These are phyloP conservation scores for Rotaria sp. DNA, from an alignment of 2,888 invertebrate genomes.

Conservation along the genomic window DNA sequence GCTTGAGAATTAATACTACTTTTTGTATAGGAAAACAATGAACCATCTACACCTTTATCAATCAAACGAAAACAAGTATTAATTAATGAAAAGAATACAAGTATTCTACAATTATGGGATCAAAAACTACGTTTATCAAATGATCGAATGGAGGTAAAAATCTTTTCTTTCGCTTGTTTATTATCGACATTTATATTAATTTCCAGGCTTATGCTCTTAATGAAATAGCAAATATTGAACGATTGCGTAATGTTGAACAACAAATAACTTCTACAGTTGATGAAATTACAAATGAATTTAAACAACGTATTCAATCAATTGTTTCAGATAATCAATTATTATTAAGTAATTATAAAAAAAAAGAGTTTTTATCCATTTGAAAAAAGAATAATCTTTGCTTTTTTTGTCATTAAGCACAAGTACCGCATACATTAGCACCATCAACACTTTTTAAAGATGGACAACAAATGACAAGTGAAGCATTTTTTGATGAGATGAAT, in stretches of 20 bases:
- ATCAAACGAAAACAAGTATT: background rate
- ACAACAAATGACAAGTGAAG: background rate
- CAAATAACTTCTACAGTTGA: background rate
- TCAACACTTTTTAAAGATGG: constrained; percentile 17
- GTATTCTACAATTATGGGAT: constrained; percentile 23
- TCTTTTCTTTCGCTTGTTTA: background rate
- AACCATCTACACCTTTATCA: background rate
- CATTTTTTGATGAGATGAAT: constrained; percentile 23
- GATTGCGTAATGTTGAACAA: background rate
- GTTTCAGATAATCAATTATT: background rate
- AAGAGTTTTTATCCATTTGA: background rate
- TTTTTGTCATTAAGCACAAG: constrained; percentile 2
- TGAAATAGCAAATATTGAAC: constrained; percentile 15
- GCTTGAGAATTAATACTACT: no score
- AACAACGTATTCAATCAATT: background rate
- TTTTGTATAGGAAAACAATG: background rate
- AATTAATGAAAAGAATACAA: constrained; percentile 20
- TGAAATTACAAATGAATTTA: background rate
- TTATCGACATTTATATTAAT: background rate
- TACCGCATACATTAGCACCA: constrained; percentile 5
- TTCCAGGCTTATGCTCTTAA: background rate
- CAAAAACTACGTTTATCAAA: constrained; percentile 18
- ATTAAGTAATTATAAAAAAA: background rate
- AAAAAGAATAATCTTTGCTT: background rate
- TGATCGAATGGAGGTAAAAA: constrained; percentile 9